Base-by-base conservation (phyloP, 2,888 invertebrate species). In the Choreutis nemorana region DNA sequence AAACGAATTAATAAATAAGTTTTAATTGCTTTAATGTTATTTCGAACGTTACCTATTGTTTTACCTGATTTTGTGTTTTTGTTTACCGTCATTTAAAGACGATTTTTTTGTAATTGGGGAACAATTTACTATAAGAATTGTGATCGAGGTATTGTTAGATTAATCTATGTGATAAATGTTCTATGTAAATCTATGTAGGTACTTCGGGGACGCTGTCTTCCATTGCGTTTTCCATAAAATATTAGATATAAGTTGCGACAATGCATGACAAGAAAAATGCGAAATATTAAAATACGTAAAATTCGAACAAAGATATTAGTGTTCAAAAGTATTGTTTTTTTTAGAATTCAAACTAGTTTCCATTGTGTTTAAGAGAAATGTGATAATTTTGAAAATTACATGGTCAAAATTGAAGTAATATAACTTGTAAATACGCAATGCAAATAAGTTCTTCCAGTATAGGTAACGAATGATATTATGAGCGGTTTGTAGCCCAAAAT, bases 11-110 rank as follows among this genome's bases (percentile, higher is more conserved):
- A 60, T 51, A 54, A 50, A 50, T 41, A 52, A 56, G 56, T 59
- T 54, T 63, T 53, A 47, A 60, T 59, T 58, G 68, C 73, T 73
- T 75, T 75, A 75, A 70, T 59, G 42, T 43, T 51, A 47, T 62
- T 70, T 66, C 60, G 58, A 71, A 58, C 59, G 77, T 78, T 77
- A 77, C 77, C 77, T 75, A 57, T 60, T 48, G 50, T 64, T 67
- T 51, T 75, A 75, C 73, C 75, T 73, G 73, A 72, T 64, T 57
- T 65, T 55, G 61, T 59, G 47, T 62, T 56, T 59, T 45, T 52
- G 44, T 55, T 49, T 45, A 37, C 40, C 50, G 58, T 64, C 57
- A 49, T 43, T 33, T 68, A 48, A 70, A 63, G 62, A 55, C 63
- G 58, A 58, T 49, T 46, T 55, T 43, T 41, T 58, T 53, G 39